Percentiles rank a stretch among this genome's conserved stretches.
phyloP scores from a whole-genome alignment of 2,888 invertebrate species.

The Sceliomorpha sp. region DNA sequence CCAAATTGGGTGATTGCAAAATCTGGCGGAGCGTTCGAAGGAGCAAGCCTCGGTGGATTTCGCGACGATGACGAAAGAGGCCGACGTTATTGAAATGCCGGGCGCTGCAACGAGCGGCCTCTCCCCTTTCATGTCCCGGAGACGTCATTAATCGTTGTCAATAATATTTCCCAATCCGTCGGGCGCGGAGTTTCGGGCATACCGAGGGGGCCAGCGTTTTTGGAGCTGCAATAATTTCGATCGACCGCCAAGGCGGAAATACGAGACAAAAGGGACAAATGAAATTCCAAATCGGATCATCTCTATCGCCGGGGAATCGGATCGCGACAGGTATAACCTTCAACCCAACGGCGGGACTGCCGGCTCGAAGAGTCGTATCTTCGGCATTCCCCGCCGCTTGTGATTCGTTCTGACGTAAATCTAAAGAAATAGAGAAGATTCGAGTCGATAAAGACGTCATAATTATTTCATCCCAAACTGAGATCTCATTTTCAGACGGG shows the following conservation, averaged over 20 bases:
- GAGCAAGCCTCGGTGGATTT: no score
- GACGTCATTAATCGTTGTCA: slow-evolving; percentile 53
- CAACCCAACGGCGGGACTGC: slow-evolving; percentile 16
- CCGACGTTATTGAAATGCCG: slow-evolving; percentile 49
- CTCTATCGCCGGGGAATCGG: slow-evolving; percentile 45
- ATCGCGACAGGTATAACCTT: slow-evolving; percentile 38
- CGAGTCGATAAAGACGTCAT: no score
- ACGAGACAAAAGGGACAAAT: slow-evolving; percentile 45
- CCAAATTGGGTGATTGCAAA: no score
- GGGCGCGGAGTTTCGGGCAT: slow-evolving; percentile 28
- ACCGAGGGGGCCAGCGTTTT: slow-evolving; percentile 20
- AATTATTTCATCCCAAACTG: no score
- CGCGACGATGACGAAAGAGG: slow-evolving; percentile 23
- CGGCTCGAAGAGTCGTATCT: slow-evolving; percentile 3
- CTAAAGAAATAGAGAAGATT: no score
- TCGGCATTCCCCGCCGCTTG: not conserved
- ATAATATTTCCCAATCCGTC: slow-evolving; percentile 48
- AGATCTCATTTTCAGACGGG: no score
- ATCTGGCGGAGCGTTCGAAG: no score
- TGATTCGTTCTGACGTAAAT: no score
- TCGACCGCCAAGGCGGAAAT: slow-evolving; percentile 34
- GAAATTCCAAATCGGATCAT: slow-evolving; percentile 52
- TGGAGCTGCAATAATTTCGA: slow-evolving; percentile 40
- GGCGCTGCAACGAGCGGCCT: slow-evolving; percentile 25
- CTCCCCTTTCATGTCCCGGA: slow-evolving; percentile 40